A percentile compares a stretch with the other conserved stretches of the same genome.
phyloP scores from a whole-genome alignment of 2,797 vertebrate genomes.

The Pseudocheirus occidentalis region DNA sequence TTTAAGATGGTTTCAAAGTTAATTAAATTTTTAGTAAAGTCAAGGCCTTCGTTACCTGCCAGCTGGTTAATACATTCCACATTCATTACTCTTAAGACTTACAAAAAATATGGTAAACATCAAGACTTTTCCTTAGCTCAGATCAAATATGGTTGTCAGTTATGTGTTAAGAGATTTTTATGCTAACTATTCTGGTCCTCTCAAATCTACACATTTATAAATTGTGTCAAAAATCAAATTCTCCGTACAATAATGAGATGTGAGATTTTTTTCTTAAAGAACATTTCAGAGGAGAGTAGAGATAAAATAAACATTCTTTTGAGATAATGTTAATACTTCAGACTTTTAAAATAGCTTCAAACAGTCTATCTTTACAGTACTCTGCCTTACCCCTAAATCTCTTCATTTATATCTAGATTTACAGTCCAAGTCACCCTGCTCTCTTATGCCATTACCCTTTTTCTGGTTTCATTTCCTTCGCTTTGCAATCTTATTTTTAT shows the following conservation, averaged over 20 bases:
- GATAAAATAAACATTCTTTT: background rate
- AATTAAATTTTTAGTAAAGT: conserved; percentile 64
- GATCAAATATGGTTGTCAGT: background rate
- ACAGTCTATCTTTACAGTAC: background rate
- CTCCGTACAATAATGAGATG: background rate
- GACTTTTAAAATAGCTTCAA: background rate
- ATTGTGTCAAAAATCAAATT: background rate
- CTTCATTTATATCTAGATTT: no score
- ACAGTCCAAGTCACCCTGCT: no score
- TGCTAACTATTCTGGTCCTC: background rate
- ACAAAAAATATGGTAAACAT: conserved; percentile 59
- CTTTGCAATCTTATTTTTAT: no score
- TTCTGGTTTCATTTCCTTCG: no score
- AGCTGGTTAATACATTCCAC: conserved; percentile 27
- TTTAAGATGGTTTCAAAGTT: conserved; percentile 42
- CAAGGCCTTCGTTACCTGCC: conserved; percentile 46
- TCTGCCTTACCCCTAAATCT: no score
- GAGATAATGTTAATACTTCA: background rate
- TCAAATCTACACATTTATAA: background rate
- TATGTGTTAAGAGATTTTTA: background rate
- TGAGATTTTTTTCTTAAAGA: background rate
- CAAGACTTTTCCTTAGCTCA: background rate
- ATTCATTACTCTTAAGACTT: conserved; percentile 61
- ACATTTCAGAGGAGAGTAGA: background rate
- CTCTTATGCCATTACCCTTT: no score